phyloP scores from a whole-genome alignment of 2,888 invertebrate genomes.

The Eupithecia subumbrata region DNA sequence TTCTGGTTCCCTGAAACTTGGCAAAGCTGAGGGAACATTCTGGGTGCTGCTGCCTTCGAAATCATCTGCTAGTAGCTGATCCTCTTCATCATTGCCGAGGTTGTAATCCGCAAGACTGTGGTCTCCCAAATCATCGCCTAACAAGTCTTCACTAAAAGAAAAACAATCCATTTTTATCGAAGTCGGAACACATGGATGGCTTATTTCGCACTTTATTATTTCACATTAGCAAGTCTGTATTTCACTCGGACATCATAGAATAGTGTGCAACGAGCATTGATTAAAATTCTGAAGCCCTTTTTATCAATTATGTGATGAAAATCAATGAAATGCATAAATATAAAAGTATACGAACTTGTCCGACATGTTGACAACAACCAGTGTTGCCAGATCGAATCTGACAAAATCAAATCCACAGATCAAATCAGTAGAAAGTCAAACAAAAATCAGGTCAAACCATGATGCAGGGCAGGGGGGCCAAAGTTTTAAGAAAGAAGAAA shows the following conservation, averaged over 20 bases:
- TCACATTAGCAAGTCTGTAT: conserved; percentile 9
- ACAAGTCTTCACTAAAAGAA: conserved; percentile 78
- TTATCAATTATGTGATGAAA: conserved; percentile 24
- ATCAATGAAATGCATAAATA: conserved; percentile 39
- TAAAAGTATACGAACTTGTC: conserved; percentile 73
- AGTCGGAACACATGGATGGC: conserved; percentile 34
- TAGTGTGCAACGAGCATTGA: not conserved
- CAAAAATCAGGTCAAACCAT: no score
- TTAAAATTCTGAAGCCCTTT: conserved; percentile 17
- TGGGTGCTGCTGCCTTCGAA: conserved; percentile 69
- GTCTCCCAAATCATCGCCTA: conserved; percentile 79
- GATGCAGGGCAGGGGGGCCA: no score
- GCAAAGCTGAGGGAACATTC: conserved; percentile 69
- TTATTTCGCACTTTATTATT: conserved; percentile 7
- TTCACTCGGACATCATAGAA: not conserved
- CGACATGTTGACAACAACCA: conserved; percentile 75
- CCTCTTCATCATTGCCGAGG: conserved; percentile 80
- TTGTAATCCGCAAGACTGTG: conserved; percentile 80
- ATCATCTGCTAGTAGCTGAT: conserved; percentile 78
- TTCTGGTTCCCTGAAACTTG: conserved; percentile 55
- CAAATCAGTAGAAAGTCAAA: no score
- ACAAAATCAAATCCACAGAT: no score
- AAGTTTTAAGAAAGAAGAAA: no score
- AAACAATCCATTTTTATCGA: conserved; percentile 39
- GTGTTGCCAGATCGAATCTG: no score